Evolutionary conservation across 35 echinoderm and acorn worm genomes (phyloP).

Genomic region (Amphiura filiformis): DNA sequence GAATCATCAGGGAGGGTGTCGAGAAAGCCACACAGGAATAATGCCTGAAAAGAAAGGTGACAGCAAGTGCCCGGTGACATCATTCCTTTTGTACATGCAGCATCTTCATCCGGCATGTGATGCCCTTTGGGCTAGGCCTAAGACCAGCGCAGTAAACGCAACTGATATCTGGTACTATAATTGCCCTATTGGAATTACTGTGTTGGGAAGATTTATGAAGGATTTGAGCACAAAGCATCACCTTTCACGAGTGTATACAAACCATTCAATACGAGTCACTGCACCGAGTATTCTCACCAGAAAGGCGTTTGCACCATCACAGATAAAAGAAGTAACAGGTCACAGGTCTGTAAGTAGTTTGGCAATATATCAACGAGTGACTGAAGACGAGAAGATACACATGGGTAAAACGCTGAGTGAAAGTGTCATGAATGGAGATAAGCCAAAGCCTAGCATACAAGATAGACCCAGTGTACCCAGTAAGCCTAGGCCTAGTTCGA

Average conservation of each 20-base stretch:
- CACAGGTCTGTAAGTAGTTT: constrained; percentile 21
- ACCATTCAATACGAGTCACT: constrained; percentile 33
- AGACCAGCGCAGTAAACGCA: background rate
- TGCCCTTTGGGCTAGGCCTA: constrained; percentile 5
- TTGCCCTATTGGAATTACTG: background rate
- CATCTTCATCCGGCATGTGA: constrained; percentile 10
- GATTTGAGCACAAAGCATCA: background rate
- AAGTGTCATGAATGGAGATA: background rate
- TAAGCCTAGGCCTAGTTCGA: too few species aligned
- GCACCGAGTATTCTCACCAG: constrained; percentile 8
- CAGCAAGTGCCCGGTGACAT: constrained; percentile 13
- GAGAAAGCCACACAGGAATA: background rate
- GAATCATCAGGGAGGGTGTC: constrained; percentile 12
- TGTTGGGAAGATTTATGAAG: constrained; percentile 11
- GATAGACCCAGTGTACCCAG: too few species aligned
- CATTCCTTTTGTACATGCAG: constrained; percentile 15
- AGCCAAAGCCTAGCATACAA: background rate
- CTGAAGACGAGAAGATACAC: background rate
- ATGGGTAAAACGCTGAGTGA: constrained; percentile 10
- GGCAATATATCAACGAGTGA: constrained; percentile 18
- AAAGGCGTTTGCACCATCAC: background rate
- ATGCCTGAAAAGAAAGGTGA: constrained; percentile 29
- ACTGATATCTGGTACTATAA: constrained; percentile 28
- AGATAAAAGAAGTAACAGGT: constrained; percentile 30
- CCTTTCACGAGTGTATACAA: background rate